Evolutionary conservation across 2,888 invertebrate genomes (phyloP).

Genomic region (Cataglyphis cursor): DNA sequence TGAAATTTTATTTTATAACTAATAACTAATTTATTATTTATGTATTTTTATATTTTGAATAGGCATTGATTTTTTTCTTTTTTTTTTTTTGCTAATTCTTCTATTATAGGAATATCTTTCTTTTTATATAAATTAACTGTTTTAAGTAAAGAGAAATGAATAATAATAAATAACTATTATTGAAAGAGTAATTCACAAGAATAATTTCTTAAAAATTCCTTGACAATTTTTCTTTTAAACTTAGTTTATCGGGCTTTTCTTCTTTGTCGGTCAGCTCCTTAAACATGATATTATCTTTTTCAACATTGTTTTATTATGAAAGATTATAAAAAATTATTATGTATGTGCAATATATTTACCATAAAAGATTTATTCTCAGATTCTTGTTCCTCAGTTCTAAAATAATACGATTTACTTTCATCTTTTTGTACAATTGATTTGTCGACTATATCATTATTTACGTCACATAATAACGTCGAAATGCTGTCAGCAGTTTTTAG

Average conservation of each 20-base stretch:
- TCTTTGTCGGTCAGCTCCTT: constrained; percentile 3
- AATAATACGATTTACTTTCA: constrained; percentile 28
- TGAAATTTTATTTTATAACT: background rate
- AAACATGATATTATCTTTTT: background rate
- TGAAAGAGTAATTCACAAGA: background rate
- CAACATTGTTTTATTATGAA: constrained; percentile 4
- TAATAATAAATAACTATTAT: constrained; percentile 36
- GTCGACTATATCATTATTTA: background rate
- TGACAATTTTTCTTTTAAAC: constrained; percentile 59
- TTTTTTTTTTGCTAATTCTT: constrained; percentile 4
- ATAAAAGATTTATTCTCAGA: background rate
- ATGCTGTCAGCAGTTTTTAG: background rate
- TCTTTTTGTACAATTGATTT: background rate
- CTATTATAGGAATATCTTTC: background rate
- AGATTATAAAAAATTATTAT: background rate
- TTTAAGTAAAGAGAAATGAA: constrained; percentile 25
- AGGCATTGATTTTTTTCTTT: background rate
- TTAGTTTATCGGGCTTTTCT: background rate
- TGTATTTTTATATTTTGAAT: constrained; percentile 21
- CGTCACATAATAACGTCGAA: background rate
- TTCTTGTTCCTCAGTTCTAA: constrained; percentile 5
- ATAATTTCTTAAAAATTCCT: background rate
- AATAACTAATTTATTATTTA: background rate
- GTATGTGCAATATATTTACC: constrained; percentile 4
- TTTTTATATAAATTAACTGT: constrained; percentile 52